Conservation (phyloP, 2,888 invertebrate species). For the Euplagia quadripunctaria region DNA sequence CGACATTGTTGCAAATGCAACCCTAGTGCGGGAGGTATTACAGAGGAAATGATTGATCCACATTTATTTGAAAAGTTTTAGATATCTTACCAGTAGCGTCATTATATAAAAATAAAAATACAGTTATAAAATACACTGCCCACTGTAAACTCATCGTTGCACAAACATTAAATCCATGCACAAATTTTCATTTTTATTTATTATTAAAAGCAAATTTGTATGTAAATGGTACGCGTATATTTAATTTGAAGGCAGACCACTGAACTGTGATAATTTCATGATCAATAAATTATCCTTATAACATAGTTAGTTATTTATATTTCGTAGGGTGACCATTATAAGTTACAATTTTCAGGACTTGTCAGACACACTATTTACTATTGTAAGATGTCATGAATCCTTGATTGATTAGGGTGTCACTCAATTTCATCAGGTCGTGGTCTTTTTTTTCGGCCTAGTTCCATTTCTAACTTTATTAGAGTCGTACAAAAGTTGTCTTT, state of each 20-base stretch:
- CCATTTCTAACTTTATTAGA: no score
- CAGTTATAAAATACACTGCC: not conserved
- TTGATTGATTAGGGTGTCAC: no score
- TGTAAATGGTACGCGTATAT: not conserved
- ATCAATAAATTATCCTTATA: conserved; percentile 3
- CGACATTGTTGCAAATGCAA: no score
- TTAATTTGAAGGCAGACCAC: not conserved
- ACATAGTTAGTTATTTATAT: not conserved
- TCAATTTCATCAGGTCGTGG: no score
- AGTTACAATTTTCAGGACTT: not conserved
- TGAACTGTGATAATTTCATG: no score
- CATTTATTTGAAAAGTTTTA: no score
- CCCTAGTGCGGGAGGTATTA: no score
- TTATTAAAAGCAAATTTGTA: no score
- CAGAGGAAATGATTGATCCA: no score
- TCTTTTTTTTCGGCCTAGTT: no score
- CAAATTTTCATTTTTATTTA: no score
- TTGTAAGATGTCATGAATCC: not conserved
- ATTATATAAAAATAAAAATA: not conserved
- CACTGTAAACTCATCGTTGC: not conserved
- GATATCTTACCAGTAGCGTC: not conserved
- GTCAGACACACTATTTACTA: not conserved
- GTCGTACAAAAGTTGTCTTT: no score
- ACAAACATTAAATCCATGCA: not conserved
- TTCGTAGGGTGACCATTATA: not conserved